phyloP scores from a whole-genome alignment of 2,113 vertebrate genomes.

The Dipodomys spectabilis region DNA sequence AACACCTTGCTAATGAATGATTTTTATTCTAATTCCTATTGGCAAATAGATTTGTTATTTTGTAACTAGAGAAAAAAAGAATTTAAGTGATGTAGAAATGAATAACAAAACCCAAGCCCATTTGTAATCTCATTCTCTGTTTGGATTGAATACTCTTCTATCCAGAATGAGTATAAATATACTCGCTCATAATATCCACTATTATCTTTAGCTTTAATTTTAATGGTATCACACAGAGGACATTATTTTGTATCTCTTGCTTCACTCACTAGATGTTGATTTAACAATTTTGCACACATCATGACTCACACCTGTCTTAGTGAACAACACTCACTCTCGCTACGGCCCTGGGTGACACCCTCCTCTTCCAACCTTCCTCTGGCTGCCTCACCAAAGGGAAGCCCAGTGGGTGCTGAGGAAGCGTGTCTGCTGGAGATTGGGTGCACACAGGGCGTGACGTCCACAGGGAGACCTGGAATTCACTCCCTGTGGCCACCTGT shows the following conservation, averaged over 20 bases:
- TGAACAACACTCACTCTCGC: too few species aligned
- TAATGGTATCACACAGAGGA: too few species aligned
- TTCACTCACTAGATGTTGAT: too few species aligned
- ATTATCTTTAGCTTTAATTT: too few species aligned
- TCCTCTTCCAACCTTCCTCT: background rate
- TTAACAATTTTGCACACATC: too few species aligned
- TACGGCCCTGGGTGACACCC: too few species aligned
- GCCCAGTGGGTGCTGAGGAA: background rate
- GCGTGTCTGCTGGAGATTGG: background rate
- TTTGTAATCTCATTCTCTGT: background rate
- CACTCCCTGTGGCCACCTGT: background rate
- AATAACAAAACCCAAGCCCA: background rate
- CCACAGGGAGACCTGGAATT: background rate
- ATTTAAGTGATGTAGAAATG: background rate
- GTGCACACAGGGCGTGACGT: too few species aligned
- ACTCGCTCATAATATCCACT: too few species aligned
- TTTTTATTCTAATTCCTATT: too few species aligned
- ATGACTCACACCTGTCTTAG: too few species aligned
- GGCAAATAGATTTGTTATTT: too few species aligned
- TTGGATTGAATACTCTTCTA: background rate
- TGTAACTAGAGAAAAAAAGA: background rate
- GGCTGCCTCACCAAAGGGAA: background rate
- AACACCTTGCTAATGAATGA: background rate
- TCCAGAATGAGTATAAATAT: background rate
- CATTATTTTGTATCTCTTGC: too few species aligned